phyloP scores from a whole-genome alignment of 2,888 invertebrate species.

The Acronicta alni region DNA sequence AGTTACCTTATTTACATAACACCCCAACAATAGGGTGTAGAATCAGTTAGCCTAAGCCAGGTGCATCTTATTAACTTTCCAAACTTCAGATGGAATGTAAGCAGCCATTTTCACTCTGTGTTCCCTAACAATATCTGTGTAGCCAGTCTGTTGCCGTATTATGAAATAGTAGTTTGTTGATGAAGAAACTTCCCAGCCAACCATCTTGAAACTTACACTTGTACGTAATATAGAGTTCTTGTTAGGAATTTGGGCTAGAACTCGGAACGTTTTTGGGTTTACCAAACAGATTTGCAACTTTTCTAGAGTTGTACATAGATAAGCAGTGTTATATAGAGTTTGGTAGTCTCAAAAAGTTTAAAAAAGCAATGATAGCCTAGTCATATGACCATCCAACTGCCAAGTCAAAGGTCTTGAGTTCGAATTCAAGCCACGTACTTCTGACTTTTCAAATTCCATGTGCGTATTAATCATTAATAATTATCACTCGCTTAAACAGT shows the following conservation, averaged over 20 bases:
- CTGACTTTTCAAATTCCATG: too few species aligned
- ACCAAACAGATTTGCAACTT: constrained; percentile 35
- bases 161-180: constrained; percentile 60
- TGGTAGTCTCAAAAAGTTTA: neutral
- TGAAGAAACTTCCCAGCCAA: constrained; percentile 56
- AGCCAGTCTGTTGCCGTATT: constrained; percentile 57
- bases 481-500: too few species aligned
- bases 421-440: too few species aligned
- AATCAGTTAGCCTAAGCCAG: constrained; percentile 52
- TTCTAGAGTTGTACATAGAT: constrained; percentile 14
- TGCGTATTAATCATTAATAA: too few species aligned
- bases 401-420: too few species aligned
- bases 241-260: constrained; percentile 32
- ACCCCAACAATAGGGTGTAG: constrained; percentile 48
- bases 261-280: constrained; percentile 31
- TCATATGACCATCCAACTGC: too few species aligned
- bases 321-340: neutral
- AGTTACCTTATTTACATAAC: constrained; percentile 47
- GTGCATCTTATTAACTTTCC: constrained; percentile 60
- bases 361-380: too few species aligned
- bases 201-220: constrained; percentile 42
- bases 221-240: constrained; percentile 44
- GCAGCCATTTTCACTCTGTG: constrained; percentile 51
- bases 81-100: constrained; percentile 53
- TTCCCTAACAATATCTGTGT: constrained; percentile 40